phyloP scores from a whole-genome alignment of 2,797 vertebrate genomes.

The Spinus olivaceus region DNA sequence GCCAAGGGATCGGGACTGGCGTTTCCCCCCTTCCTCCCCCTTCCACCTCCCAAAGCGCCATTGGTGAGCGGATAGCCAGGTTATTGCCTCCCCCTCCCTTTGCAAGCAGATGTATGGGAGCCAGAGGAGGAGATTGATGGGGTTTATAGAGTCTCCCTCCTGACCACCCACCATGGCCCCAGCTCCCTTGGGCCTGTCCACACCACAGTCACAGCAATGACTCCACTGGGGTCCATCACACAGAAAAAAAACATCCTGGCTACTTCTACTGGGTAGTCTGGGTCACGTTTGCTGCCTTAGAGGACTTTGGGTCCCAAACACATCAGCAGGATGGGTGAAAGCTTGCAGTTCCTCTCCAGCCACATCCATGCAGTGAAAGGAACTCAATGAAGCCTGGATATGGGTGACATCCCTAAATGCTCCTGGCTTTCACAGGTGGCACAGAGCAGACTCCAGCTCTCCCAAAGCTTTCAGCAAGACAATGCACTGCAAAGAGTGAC shows the following conservation, averaged over 20 bases:
- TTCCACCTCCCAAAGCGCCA: slow-evolving; percentile 62
- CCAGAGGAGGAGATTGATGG: slow-evolving; percentile 53
- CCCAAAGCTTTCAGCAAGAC: background rate
- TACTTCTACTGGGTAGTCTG: background rate
- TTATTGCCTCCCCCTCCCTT: slow-evolving; percentile 48
- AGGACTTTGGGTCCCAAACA: background rate
- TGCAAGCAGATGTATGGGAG: slow-evolving; percentile 51
- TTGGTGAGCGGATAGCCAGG: slow-evolving; percentile 34
- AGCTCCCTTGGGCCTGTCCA: slow-evolving; percentile 9
- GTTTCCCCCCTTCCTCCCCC: slow-evolving; percentile 57
- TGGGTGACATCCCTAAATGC: background rate
- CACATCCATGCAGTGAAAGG: accelerated
- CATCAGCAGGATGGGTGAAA: background rate
- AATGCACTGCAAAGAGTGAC: accelerated
- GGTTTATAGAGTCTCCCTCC: slow-evolving; percentile 46
- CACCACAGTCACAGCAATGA: background rate
- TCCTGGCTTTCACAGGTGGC: background rate
- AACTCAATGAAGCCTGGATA: background rate
- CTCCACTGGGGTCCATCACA: background rate
- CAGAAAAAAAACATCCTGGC: background rate
- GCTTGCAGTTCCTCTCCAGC: background rate
- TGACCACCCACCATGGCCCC: slow-evolving; percentile 50
- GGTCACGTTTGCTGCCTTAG: background rate
- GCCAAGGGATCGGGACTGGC: slow-evolving; percentile 43
- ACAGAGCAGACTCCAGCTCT: background rate